A percentile compares a stretch with the other conserved stretches of the same genome.
Conservation (phyloP, 2,797 vertebrate genomes). For the Pipistrellus kuhlii region DNA sequence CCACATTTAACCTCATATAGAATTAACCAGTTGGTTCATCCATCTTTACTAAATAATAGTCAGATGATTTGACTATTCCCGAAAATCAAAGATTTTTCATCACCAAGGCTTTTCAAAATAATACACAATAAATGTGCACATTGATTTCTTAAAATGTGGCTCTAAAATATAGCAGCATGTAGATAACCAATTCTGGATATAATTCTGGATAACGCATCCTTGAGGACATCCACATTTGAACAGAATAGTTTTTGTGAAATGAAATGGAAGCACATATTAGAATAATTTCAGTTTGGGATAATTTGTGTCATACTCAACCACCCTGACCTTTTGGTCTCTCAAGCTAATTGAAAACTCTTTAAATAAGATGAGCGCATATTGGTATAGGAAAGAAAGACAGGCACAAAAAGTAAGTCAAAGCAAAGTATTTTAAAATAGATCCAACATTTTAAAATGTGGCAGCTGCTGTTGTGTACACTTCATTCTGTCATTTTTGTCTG, state of each 20-base stretch:
- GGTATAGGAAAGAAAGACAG: background rate
- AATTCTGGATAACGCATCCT: conserved; percentile 16
- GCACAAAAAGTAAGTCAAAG: conserved; percentile 41
- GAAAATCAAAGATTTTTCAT: conserved; percentile 23
- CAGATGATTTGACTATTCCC: background rate
- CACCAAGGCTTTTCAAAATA: background rate
- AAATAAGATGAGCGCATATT: background rate
- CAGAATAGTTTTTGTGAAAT: conserved; percentile 24
- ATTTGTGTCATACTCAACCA: background rate
- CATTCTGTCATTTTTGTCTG: conserved; percentile 47
- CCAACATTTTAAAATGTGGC: conserved; percentile 57
- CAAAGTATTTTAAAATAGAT: conserved; percentile 62
- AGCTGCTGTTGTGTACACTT: conserved; percentile 54
- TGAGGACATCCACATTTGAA: background rate
- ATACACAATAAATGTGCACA: background rate
- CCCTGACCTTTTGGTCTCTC: background rate
- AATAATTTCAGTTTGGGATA: background rate
- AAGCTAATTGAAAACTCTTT: conserved; percentile 25
- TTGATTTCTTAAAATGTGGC: background rate
- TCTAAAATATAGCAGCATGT: background rate
- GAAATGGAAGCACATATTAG: background rate
- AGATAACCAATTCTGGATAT: background rate
- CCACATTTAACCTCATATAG: background rate
- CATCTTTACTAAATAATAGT: background rate
- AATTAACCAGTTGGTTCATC: background rate